Conservation (phyloP, 2,113 vertebrate genomes). For the Scomber scombrus region DNA sequence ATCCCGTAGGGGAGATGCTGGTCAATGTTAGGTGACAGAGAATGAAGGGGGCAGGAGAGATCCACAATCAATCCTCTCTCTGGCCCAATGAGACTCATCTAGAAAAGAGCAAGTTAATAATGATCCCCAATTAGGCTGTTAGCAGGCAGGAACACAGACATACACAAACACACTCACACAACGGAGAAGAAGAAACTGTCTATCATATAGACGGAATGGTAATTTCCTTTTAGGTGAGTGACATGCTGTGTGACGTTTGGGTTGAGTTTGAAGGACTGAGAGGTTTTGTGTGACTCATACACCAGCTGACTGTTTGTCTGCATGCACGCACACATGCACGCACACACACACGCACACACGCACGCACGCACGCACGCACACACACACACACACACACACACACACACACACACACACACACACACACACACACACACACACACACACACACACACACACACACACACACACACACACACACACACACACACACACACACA, state of each 20-base stretch:
- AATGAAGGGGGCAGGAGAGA: constrained; percentile 52
- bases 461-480: constrained; percentile 21
- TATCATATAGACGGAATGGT: constrained; percentile 50
- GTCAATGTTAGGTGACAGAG: constrained; percentile 76
- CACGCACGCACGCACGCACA: too few species aligned
- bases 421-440: too few species aligned
- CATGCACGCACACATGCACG: constrained; percentile 23
- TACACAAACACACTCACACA: constrained; percentile 16
- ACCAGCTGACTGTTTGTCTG: constrained; percentile 72
- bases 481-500: too few species aligned
- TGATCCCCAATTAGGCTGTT: constrained; percentile 72
- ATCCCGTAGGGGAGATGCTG: constrained; percentile 52
- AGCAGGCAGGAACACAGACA: constrained; percentile 26
- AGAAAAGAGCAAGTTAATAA: constrained; percentile 72
- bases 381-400: constrained; percentile 32
- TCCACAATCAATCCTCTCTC: constrained; percentile 73
- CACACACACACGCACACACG: constrained; percentile 18
- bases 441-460: constrained; percentile 27
- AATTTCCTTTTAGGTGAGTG: constrained; percentile 65
- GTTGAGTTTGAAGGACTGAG: constrained; percentile 69
- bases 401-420: constrained; percentile 29
- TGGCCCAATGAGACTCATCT: constrained; percentile 73
- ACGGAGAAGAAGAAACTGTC: constrained; percentile 31
- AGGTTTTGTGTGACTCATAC: constrained; percentile 58
- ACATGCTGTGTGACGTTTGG: constrained; percentile 51